phyloP scores from a whole-genome alignment of 2,113 vertebrate genomes.

The Plecotus auritus region DNA sequence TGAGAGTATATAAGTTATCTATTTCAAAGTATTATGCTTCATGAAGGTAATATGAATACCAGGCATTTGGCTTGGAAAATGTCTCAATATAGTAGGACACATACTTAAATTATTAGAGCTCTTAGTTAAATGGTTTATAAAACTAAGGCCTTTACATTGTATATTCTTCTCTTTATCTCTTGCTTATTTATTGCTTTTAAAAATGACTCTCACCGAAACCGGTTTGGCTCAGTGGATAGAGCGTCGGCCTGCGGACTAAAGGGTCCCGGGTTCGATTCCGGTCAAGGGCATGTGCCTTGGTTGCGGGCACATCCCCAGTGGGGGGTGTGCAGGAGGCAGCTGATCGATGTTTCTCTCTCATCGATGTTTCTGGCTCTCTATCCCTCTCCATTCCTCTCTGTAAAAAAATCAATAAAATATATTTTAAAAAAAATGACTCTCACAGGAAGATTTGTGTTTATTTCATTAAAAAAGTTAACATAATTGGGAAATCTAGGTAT shows the following conservation, averaged over 20 bases:
- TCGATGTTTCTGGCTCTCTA: no score
- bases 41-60: background rate
- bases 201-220: background rate
- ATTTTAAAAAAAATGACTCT: background rate
- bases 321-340: no score
- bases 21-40: background rate
- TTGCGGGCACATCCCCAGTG: no score
- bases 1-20: background rate
- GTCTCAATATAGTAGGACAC: background rate
- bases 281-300: no score
- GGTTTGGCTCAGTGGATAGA: no score
- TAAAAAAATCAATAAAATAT: no score
- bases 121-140: background rate
- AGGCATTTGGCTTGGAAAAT: background rate
- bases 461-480: background rate
- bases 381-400: no score
- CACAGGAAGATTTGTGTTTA: background rate
- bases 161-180: background rate
- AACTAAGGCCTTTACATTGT: background rate
- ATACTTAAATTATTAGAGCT: background rate
- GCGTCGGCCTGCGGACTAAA: no score
- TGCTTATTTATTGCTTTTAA: background rate
- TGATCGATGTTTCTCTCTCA: no score
- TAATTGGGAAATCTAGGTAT: background rate
- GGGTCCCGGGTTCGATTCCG: no score